Conservation (phyloP, 2,888 invertebrate species). For the Lycaena phlaeas region DNA sequence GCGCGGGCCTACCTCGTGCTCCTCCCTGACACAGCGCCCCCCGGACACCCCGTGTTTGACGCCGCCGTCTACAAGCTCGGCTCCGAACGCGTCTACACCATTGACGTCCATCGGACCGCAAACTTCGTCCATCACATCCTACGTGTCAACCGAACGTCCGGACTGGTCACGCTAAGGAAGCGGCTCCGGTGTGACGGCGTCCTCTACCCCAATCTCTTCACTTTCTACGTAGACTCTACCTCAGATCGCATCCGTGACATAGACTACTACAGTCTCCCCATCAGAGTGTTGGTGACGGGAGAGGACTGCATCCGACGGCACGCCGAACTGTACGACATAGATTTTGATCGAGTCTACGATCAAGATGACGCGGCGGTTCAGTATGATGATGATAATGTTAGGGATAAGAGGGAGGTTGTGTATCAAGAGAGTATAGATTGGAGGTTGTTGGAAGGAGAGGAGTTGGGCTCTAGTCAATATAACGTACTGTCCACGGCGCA, state of each 20-base stretch:
- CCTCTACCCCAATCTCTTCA: conserved; percentile 88
- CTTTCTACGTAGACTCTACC: conserved; percentile 89
- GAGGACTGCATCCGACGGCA: conserved; percentile 78
- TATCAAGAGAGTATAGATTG: conserved; percentile 54
- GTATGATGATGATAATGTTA: conserved; percentile 51
- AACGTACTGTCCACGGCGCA: conserved; percentile 62
- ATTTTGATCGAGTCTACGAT: conserved; percentile 71
- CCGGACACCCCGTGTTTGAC: conserved; percentile 81
- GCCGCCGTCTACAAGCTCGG: conserved; percentile 86
- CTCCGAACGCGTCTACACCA: conserved; percentile 83
- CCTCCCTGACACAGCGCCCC: conserved; percentile 71
- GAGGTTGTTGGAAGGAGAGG: conserved; percentile 58
- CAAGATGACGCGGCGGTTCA: conserved; percentile 60
- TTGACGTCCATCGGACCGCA: conserved; percentile 86
- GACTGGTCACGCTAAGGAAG: conserved; percentile 81
- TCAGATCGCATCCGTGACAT: conserved; percentile 84
- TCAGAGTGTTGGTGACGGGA: conserved; percentile 83
- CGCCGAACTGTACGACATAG: conserved; percentile 74
- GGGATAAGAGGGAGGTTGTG: conserved; percentile 51
- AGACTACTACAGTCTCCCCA: conserved; percentile 86
- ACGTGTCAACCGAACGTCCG: conserved; percentile 81
- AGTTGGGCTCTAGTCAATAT: conserved; percentile 62
- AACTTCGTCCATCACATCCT: conserved; percentile 86
- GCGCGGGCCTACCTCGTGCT: conserved; percentile 70
- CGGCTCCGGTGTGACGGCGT: conserved; percentile 84